Conservation (phyloP, 2,888 invertebrate genomes). For the Cheilosia grossa region DNA sequence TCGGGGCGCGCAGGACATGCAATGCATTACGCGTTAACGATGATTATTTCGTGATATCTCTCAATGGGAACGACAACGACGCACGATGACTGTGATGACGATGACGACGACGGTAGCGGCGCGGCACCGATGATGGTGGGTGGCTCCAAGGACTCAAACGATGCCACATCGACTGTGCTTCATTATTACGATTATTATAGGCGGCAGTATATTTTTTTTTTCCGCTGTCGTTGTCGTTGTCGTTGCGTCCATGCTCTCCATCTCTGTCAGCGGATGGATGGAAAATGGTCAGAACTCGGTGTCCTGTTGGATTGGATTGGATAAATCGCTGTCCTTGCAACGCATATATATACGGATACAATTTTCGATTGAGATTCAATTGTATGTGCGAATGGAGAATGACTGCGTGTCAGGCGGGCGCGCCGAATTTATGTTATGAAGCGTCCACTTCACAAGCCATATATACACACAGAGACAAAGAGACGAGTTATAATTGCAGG, state of each 20-base stretch:
- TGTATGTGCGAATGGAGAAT: constrained; percentile 46
- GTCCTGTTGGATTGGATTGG: constrained; percentile 48
- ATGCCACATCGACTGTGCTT: constrained; percentile 42
- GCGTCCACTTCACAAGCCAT: constrained; percentile 11
- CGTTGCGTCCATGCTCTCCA: constrained; percentile 13
- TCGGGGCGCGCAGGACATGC: constrained; percentile 59
- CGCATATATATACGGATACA: constrained; percentile 47
- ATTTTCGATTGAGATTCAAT: constrained; percentile 74
- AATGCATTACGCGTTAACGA: constrained; percentile 71
- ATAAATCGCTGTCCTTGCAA: constrained; percentile 68
- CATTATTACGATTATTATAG: constrained; percentile 69
- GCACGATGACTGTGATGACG: constrained; percentile 25
- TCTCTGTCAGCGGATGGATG: constrained; percentile 51
- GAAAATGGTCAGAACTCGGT: constrained; percentile 45
- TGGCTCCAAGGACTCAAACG: constrained; percentile 41
- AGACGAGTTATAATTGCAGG: constrained; percentile 69
- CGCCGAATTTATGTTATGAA: constrained; percentile 59
- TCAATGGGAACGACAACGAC: constrained; percentile 60
- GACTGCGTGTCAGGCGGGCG: constrained; percentile 8
- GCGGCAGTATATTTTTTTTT: constrained; percentile 28
- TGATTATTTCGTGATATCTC: constrained; percentile 71
- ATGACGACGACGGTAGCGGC: constrained; percentile 8
- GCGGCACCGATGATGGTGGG: neutral
- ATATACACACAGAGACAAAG: constrained; percentile 3
- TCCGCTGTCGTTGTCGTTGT: neutral